phyloP scores from a whole-genome alignment of 2,888 invertebrate species.

The Mythimna lalbum region DNA sequence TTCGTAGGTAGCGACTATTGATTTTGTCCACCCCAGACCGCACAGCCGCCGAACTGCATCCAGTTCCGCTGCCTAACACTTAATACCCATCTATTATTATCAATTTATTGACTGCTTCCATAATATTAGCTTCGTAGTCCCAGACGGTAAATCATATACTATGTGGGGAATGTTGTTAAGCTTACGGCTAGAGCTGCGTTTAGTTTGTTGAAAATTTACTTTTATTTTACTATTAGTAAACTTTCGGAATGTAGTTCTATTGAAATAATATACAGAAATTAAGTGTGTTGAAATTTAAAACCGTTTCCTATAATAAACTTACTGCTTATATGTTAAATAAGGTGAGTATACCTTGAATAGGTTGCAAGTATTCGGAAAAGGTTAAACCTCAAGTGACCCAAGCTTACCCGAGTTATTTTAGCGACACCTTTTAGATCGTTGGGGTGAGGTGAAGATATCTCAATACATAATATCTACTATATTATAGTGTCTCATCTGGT shows the following conservation, averaged over 20 bases:
- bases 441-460: slow-evolving; percentile 19
- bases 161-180: slow-evolving; percentile 32
- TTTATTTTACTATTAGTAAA: neutral
- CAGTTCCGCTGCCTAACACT: slow-evolving; percentile 74
- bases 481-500: neutral
- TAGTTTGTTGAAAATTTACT: slow-evolving; percentile 22
- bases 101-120: slow-evolving; percentile 79
- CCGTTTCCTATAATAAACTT: neutral
- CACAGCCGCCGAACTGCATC: slow-evolving; percentile 81
- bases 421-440: slow-evolving; percentile 16
- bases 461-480: slow-evolving; percentile 10
- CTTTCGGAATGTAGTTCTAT: neutral
- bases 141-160: slow-evolving; percentile 36
- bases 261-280: neutral
- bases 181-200: slow-evolving; percentile 12
- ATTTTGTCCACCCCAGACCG: slow-evolving; percentile 89
- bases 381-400: slow-evolving; percentile 23
- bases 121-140: slow-evolving; percentile 63
- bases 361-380: slow-evolving; percentile 18
- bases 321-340: slow-evolving; percentile 1
- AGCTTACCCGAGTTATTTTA: slow-evolving; percentile 28
- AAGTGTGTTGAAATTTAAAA: neutral
- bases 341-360: neutral
- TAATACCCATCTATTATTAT: slow-evolving; percentile 82
- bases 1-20: slow-evolving; percentile 87